Evolutionary conservation across 2,888 invertebrate genomes (phyloP), one percentile per base, ranked within the genome.

Genomic region (Phaedon cochleariae): DNA sequence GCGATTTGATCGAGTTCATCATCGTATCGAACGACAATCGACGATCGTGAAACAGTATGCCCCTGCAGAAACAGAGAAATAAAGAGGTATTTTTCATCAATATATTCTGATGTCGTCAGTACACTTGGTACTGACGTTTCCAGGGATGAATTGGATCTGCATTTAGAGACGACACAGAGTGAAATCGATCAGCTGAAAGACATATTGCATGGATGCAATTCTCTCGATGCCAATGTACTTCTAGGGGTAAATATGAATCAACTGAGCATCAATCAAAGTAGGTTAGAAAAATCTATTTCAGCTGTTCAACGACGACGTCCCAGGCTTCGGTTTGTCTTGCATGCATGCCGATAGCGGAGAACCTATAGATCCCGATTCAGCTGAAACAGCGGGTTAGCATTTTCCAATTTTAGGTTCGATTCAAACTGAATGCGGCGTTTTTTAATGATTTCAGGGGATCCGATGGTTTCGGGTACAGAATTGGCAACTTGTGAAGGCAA

Each of bases 121-220:
- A 75, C 85, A 84, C 73, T 74, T 83, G 37, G 83, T 86, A 87
- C 86, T 78, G 74, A 68, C 63, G 79, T 73, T 86, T 88, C 66
- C 84, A 94, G 93, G 82, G 89, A 90, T 72, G 92, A 93, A 72
- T 87, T 95, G 73, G 91, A 90, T 81, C 88, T 86, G 69, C 94
- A 95, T 82, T 84, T 95, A 79, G 94, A 93, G 72, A 84, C 87
- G 21, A 89, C 94, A 83, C 93, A 95, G 81, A 88, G 87, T 10
- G 94, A 95, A 78, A 84, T 96, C 77, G 94, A 95, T 60, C 90
- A 90, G 53, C 84, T 95, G 12, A 90, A 92, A 77, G 94, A 95
- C 76, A 85, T 94, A 62, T 84, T 95, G 17, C 77, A 79, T 73
- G 92, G 93, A 73, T 88, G 88, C 49, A 87, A 87, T 73, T 86